Evolutionary conservation across 2,113 vertebrate species (phyloP).

Genomic region (Sander vitreus): DNA sequence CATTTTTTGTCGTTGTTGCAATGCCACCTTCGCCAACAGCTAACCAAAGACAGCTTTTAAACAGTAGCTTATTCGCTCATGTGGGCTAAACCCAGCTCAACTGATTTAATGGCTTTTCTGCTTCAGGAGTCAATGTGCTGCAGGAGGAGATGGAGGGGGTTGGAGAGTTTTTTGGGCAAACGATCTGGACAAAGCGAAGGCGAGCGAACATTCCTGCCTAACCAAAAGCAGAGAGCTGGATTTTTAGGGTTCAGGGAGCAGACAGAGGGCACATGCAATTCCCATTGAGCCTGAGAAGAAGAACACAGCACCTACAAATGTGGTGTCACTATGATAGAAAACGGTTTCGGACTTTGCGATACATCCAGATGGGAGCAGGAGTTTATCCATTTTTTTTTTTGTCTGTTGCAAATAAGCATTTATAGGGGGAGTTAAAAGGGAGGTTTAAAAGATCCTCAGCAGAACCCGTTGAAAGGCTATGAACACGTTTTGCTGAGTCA

Average conservation of each 20-base stretch:
- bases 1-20: constrained; percentile 8
- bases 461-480: neutral
- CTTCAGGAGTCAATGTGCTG: constrained; percentile 56
- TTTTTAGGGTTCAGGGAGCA: constrained; percentile 72
- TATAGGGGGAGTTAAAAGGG: neutral
- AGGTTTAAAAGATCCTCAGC: neutral
- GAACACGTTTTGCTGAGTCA: constrained; percentile 69
- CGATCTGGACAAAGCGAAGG: constrained; percentile 68
- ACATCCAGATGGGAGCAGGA: neutral
- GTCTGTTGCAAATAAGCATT: neutral
- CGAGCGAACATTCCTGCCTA: constrained; percentile 78
- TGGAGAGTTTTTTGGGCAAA: constrained; percentile 53
- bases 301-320: constrained; percentile 20
- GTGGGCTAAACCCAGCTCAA: constrained; percentile 51
- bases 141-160: constrained; percentile 44
- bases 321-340: neutral
- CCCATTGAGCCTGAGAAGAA: constrained; percentile 19
- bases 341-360: neutral
- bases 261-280: constrained; percentile 61
- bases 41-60: constrained; percentile 42
- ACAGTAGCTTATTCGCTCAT: constrained; percentile 68
- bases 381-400: neutral
- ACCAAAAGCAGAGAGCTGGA: constrained; percentile 78
- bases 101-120: constrained; percentile 65
- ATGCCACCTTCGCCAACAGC: neutral